Conservation (phyloP, 2,797 vertebrate species). For the Coregonus ussuriensis region DNA sequence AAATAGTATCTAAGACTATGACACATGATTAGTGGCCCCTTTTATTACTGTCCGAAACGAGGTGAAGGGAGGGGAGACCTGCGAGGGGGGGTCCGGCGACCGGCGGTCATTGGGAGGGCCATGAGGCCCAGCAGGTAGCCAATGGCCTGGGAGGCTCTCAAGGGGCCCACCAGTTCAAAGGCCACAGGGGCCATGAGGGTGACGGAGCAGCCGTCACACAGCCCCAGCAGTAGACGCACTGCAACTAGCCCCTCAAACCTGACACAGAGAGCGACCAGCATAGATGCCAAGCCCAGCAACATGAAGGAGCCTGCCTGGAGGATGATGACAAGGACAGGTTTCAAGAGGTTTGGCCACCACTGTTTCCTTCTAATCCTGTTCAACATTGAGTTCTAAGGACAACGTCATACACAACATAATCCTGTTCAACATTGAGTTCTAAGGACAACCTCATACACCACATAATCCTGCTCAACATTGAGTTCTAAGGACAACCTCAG, state of each 20-base stretch:
- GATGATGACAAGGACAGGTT: neutral
- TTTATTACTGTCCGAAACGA: too few relatives aligned
- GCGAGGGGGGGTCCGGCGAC: constrained; percentile 94
- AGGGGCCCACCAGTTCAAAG: constrained; percentile 94
- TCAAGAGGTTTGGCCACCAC: too few relatives aligned
- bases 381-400: too few relatives aligned
- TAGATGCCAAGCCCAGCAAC: constrained; percentile 90
- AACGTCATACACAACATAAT: too few relatives aligned
- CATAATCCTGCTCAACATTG: too few relatives aligned
- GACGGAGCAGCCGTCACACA: constrained; percentile 95
- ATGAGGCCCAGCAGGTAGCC: constrained; percentile 97
- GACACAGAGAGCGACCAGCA: constrained; percentile 90
- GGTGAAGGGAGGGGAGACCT: constrained; percentile 66
- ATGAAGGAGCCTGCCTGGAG: constrained; percentile 90
- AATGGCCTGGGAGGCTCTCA: constrained; percentile 96
- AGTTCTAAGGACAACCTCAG: too few relatives aligned
- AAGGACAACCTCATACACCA: too few relatives aligned
- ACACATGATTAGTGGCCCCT: too few relatives aligned
- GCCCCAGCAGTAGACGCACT: constrained; percentile 91
- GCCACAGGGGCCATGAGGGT: constrained; percentile 98
- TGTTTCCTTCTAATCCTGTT: too few relatives aligned
- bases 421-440: too few relatives aligned
- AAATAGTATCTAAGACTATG: too few relatives aligned
- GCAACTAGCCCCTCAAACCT: constrained; percentile 86
- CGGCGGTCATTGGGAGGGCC: constrained; percentile 96